Evolutionary conservation across 2,888 invertebrate genomes (phyloP), one percentile per base, ranked within the genome.

Genomic region (Adelphocoris suturalis): DNA sequence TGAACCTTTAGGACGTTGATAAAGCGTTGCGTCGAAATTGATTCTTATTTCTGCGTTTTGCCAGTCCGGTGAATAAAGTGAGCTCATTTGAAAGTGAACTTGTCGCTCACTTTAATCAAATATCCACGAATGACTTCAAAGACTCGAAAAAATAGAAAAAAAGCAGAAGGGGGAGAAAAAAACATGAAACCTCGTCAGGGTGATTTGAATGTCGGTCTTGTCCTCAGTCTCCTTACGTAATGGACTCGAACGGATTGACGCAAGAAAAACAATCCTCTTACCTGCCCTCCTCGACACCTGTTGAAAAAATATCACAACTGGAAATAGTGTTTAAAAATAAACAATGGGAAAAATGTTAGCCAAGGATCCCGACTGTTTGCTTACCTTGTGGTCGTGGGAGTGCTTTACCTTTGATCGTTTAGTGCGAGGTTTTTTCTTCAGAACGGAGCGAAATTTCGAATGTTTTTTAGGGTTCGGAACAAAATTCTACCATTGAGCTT

Each of bases 251-350:
- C 68, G 46, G n/a, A 82, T 82, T 82, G 82, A 82, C 82, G 52
- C 82, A 82, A 78, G 78, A 78, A 82, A 82, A 82, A 82, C 82
- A 82, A 82, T 82, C 82, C 82, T 82, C 48, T 48, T 52, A 52
- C 52, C 16, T 14, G 82, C 55, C 16, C 28, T 12, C 13, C 55
- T 52, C 19, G 27, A 82, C 82, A 82, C 82, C 82, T 82, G 82
- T 82, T 82, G 23, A 52, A 52, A 82, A 82, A 68, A 68, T 68
- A 68, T 68, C 68, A 27, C 68, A 23, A 68, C 68, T 47, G 16
- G 46, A 80, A 80, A 47, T 47, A 37, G 37, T 16, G 46, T 48
- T 47, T 48, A 46, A 80, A 80, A 80, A 80, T 80, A 80, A 46
- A 80, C 48, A 47, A 47, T n/a, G n/a, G 37, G 37, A 78, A 78